phyloP scores from a whole-genome alignment of 2,797 vertebrate species.

The Parauchenoglanis ngamensis region DNA sequence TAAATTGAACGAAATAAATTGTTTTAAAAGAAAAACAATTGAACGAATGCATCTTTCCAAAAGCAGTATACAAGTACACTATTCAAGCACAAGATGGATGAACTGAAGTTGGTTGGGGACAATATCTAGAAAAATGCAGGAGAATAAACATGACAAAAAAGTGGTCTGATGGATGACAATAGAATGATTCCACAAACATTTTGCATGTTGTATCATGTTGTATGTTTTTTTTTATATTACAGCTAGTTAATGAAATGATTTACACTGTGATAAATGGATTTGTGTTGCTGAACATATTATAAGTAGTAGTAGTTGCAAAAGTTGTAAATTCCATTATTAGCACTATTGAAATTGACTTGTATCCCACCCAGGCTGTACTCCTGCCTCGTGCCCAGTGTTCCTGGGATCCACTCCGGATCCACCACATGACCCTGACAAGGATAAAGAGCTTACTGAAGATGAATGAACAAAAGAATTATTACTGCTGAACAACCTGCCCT shows the following conservation, averaged over 20 bases:
- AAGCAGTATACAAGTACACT: no score
- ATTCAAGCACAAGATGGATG: no score
- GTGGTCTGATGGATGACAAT: no score
- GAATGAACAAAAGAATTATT: neutral
- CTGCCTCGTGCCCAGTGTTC: neutral
- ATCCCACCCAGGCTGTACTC: neutral
- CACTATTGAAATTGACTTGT: neutral
- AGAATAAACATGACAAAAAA: no score
- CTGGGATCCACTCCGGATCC: neutral
- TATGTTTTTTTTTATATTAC: neutral
- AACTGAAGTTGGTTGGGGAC: no score
- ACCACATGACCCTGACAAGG: neutral
- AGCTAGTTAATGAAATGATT: neutral
- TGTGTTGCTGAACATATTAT: neutral
- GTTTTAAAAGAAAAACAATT: no score
- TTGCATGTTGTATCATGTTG: neutral
- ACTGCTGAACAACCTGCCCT: neutral
- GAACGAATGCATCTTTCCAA: no score
- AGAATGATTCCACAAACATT: neutral
- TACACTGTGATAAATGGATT: neutral
- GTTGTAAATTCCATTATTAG: neutral
- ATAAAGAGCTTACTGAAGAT: neutral
- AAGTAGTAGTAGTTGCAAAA: neutral
- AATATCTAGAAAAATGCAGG: no score
- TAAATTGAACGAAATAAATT: no score